Percentiles rank a stretch among this genome's conserved stretches.
phyloP scores from a whole-genome alignment of 2,888 invertebrate genomes.

The Volucella zonaria region DNA sequence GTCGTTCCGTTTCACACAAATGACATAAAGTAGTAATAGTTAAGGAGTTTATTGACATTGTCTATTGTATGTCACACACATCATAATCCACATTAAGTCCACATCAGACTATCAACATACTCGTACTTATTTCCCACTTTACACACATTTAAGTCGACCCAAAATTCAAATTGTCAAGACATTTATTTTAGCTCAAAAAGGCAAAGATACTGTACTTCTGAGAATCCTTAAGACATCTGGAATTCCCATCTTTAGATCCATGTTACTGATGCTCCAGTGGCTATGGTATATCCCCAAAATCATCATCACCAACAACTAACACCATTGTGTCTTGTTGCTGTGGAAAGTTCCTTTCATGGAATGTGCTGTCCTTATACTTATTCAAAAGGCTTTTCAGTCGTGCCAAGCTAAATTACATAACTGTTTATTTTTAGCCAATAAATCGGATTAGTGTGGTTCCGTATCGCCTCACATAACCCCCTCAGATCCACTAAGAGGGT shows the following conservation, averaged over 20 bases:
- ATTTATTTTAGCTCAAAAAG: conserved; percentile 46
- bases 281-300: background rate
- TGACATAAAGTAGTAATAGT: background rate
- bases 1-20: no score
- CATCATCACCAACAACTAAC: background rate
- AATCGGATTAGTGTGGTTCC: conserved; percentile 74
- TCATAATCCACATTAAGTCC: conserved; percentile 39
- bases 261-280: conserved; percentile 52
- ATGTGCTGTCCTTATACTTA: conserved; percentile 19
- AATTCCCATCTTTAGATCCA: conserved; percentile 29
- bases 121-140: background rate
- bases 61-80: background rate
- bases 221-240: conserved; percentile 15
- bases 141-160: conserved; percentile 12
- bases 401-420: conserved; percentile 59
- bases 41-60: conserved; percentile 21
- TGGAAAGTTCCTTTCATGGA: background rate
- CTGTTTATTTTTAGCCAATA: conserved; percentile 74
- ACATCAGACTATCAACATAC: background rate
- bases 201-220: conserved; percentile 29
- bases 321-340: conserved; percentile 22
- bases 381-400: conserved; percentile 54
- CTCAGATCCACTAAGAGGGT: conserved; percentile 41
- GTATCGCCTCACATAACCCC: conserved; percentile 21
- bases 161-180: conserved; percentile 63